Evolutionary conservation across 2,888 invertebrate species (phyloP).

Genomic region (Ethmia dodecea): DNA sequence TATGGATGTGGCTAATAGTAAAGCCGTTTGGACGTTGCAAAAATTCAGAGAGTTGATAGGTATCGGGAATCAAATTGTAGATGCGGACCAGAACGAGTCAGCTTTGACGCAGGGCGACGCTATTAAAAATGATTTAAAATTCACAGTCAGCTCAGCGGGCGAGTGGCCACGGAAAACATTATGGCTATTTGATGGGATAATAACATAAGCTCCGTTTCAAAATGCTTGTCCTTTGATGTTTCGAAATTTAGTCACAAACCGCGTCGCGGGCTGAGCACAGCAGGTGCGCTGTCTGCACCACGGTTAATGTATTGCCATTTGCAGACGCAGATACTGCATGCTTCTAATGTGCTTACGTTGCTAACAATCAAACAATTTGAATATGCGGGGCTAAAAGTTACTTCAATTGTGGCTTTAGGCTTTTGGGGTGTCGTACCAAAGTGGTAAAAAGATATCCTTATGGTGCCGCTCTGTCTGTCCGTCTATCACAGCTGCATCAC

Average conservation of each 20-base stretch:
- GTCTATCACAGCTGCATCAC: too few relatives aligned
- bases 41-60: conserved; percentile 17
- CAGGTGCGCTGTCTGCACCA: conserved; percentile 14
- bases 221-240: conserved; percentile 54
- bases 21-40: conserved; percentile 6
- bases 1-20: conserved; percentile 13
- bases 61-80: conserved; percentile 49
- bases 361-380: too few relatives aligned
- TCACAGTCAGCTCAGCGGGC: conserved; percentile 65
- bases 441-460: too few relatives aligned
- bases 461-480: too few relatives aligned
- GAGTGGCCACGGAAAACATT: conserved; percentile 45
- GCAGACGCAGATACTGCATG: neutral
- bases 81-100: conserved; percentile 30
- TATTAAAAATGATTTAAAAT: conserved; percentile 75
- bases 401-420: too few relatives aligned
- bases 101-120: conserved; percentile 45
- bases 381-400: too few relatives aligned
- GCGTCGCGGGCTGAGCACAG: conserved; percentile 13
- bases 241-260: conserved; percentile 37
- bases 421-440: too few relatives aligned
- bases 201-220: conserved; percentile 53
- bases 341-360: too few relatives aligned
- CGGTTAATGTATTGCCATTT: conserved; percentile 4
- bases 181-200: conserved; percentile 61